Base-by-base conservation (phyloP, 2,113 vertebrate species). In the Podarcis raffonei region DNA sequence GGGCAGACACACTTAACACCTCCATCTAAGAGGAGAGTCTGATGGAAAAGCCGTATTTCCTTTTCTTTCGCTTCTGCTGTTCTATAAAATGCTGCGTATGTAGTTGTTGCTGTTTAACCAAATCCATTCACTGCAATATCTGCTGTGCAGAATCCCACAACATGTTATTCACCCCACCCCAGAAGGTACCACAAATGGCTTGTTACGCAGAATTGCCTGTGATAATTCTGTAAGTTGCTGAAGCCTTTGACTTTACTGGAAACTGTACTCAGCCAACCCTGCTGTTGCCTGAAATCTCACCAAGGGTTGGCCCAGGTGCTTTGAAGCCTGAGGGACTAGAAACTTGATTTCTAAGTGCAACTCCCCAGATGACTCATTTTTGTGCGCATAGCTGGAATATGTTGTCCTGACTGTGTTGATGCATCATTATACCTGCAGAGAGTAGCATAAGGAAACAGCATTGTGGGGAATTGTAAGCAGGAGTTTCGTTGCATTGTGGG, bases 371-470 rank as follows among this genome's bases (percentile, higher is more conserved):
- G 11, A 25, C 25, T 48, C 4, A 48, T 78, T 8, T 68, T 35
- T 0, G 4, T 27, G 5, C 22, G 4, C 6, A 59, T 8, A 2
- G 12, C 78, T 59, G 53, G n/a, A 30, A 30, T 2, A 8, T 1
- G 1, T 83, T 18, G 13, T 35, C 27, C 32, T 6, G 4, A 32
- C 6, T 39, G 7, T 16, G 9, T 7, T 27, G 2, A 25, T 16
- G 7, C 6, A 4, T 37, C 12, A 9, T 39, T 25, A 42, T 18
- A 22, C 22, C 59, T 81, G 57, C 57, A 20, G 57, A 48, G 53
- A 35, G 16, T n/a, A 25, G 27, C 11, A 62, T 62, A 62, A 18
- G 59, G 59, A 62, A 62, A 62, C 59, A 20, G 59, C 59, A 62
- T 62, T 62, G 59, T 18, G 59, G 59, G 72, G 4, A 74, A 32